Evolutionary conservation across 2,888 invertebrate species (phyloP).

Genomic region (Eilema griseolum): DNA sequence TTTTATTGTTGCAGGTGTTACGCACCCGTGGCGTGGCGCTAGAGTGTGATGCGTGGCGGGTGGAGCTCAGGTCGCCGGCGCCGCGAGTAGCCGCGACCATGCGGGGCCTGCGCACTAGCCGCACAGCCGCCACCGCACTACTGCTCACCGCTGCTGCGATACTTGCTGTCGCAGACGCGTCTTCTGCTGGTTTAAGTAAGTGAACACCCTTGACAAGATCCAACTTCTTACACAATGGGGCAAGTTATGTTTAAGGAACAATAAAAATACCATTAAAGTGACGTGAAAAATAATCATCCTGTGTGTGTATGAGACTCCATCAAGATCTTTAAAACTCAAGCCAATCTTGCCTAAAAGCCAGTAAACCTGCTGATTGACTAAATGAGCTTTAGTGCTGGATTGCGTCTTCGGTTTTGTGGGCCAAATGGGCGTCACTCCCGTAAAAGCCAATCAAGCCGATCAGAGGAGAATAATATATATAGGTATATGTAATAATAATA

Average conservation of each 20-base stretch:
- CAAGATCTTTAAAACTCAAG: too few relatives aligned
- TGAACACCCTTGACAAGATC: conserved; percentile 25
- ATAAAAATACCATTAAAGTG: too few relatives aligned
- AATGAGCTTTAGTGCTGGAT: background rate
- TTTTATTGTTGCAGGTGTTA: conserved; percentile 69
- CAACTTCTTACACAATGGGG: background rate
- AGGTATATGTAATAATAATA: too few relatives aligned
- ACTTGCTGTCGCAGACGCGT: conserved; percentile 60
- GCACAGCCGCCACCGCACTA: conserved; percentile 68
- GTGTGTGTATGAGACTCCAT: too few relatives aligned
- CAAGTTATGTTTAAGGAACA: background rate
- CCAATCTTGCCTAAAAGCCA: too few relatives aligned
- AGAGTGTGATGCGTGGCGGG: conserved; percentile 82
- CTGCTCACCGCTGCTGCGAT: conserved; percentile 69
- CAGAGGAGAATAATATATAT: too few relatives aligned
- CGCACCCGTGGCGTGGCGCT: conserved; percentile 77
- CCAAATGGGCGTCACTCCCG: background rate
- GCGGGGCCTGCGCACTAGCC: conserved; percentile 74
- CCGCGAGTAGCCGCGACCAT: conserved; percentile 83
- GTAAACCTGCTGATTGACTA: background rate
- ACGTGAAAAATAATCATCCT: too few relatives aligned
- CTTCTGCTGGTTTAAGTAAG: conserved; percentile 74
- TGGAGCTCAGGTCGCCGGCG: conserved; percentile 81
- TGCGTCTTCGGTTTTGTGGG: background rate
- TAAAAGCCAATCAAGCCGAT: background rate